Conservation (phyloP, 2,113 vertebrate genomes). For the Cololabis saira region DNA sequence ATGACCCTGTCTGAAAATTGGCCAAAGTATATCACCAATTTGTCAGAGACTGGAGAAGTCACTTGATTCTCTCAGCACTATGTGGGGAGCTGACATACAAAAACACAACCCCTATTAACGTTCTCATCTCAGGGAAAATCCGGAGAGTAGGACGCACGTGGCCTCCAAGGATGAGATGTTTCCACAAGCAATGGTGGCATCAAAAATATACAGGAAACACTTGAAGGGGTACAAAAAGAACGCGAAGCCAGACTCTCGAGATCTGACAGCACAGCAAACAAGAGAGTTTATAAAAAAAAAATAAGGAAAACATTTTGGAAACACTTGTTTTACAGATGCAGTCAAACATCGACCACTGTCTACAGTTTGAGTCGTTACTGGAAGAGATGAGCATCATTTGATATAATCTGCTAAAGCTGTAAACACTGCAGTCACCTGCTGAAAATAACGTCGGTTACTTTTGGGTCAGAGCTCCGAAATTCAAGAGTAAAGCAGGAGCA, state of each 20-base stretch:
- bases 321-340: background rate
- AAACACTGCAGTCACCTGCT: background rate
- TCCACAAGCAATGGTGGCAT: constrained; percentile 32
- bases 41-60: constrained; percentile 29
- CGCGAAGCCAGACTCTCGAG: constrained; percentile 51
- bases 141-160: constrained; percentile 12
- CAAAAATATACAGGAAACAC: constrained; percentile 48
- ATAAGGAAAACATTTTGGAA: background rate
- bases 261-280: constrained; percentile 44
- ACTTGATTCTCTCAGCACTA: constrained; percentile 46
- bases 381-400: background rate
- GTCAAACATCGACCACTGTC: background rate
- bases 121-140: background rate
- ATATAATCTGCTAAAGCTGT: too few species aligned
- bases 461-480: too few species aligned
- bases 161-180: constrained; percentile 22
- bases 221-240: constrained; percentile 36
- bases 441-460: too few species aligned
- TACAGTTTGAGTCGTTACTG: background rate
- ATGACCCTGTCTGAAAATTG: constrained; percentile 7
- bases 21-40: constrained; percentile 26
- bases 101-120: constrained; percentile 24
- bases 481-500: too few species aligned
- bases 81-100: constrained; percentile 52
- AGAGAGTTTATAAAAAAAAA: background rate